phyloP scores from a whole-genome alignment of 1,140 invertebrate genomes.

The Diorhabda elongata region DNA sequence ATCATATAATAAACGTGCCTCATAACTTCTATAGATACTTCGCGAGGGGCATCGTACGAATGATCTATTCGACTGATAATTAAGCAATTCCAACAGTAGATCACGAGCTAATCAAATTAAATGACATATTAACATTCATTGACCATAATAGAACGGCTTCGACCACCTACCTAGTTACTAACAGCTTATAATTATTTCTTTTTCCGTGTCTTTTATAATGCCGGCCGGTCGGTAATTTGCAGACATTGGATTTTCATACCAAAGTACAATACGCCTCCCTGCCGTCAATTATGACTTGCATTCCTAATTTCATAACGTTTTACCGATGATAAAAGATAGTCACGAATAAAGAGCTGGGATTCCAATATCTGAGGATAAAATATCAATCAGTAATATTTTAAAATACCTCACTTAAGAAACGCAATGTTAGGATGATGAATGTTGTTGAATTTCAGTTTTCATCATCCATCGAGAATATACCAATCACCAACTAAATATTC shows the following conservation, averaged over 20 bases:
- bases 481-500: too few relatives aligned
- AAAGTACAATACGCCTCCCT: background rate
- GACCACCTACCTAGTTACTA: background rate
- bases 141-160: background rate
- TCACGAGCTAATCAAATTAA: background rate
- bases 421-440: too few relatives aligned
- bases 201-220: background rate
- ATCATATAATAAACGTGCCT: too few relatives aligned
- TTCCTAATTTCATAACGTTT: background rate
- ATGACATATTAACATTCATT: background rate
- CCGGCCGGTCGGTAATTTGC: background rate
- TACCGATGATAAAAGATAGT: too few relatives aligned
- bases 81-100: background rate
- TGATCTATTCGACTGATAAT: background rate
- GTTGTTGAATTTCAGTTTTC: too few relatives aligned
- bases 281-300: background rate
- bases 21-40: too few relatives aligned
- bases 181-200: background rate
- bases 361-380: too few relatives aligned
- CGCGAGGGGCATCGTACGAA: too few relatives aligned
- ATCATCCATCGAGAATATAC: too few relatives aligned
- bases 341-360: too few relatives aligned
- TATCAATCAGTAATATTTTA: too few relatives aligned
- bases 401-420: too few relatives aligned
- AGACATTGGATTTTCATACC: background rate